These are phyloP conservation scores for Corbicula japonica DNA, from an alignment of 2,888 invertebrate species.

Conservation along the genomic window DNA sequence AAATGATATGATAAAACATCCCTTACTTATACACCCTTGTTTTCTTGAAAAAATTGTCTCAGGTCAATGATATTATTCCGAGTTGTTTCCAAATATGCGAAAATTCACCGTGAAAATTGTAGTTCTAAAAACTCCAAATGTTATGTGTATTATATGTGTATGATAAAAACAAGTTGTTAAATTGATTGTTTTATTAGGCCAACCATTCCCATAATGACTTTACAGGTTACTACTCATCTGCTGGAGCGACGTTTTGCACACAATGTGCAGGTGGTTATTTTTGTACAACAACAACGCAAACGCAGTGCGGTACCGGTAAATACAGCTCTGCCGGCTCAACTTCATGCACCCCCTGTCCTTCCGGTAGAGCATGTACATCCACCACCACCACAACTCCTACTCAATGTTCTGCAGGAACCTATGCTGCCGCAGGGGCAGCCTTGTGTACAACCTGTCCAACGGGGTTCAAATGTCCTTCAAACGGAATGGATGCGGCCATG, in stretches of 20 bases:
- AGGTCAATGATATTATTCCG: too few species aligned
- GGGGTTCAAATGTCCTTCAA: conserved; percentile 78
- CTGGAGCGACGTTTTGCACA: conserved; percentile 68
- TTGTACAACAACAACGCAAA: conserved; percentile 71
- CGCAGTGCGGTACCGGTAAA: conserved; percentile 74
- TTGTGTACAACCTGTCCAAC: conserved; percentile 72
- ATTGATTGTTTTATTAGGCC: too few species aligned
- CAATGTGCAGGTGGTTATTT: conserved; percentile 75
- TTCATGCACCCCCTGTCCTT: conserved; percentile 72
- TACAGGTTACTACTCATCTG: conserved; percentile 70
- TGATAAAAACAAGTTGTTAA: too few species aligned
- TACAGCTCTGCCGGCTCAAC: conserved; percentile 75
- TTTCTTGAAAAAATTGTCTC: too few species aligned
- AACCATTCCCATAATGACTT: too few species aligned
- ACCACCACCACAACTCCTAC: conserved; percentile 67
- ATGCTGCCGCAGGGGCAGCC: conserved; percentile 69
- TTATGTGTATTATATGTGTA: too few species aligned
- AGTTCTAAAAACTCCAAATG: too few species aligned
- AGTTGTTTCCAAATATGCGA: too few species aligned
- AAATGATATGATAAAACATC: too few species aligned
- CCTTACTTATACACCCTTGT: too few species aligned
- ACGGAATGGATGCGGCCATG: conserved; percentile 69
- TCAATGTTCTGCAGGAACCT: conserved; percentile 74
- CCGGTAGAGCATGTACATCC: conserved; percentile 66
- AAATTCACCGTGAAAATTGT: too few species aligned